These are phyloP conservation scores for Ceyx margarethae DNA, from an alignment of 2,113 vertebrate genomes.

Conservation along the genomic window DNA sequence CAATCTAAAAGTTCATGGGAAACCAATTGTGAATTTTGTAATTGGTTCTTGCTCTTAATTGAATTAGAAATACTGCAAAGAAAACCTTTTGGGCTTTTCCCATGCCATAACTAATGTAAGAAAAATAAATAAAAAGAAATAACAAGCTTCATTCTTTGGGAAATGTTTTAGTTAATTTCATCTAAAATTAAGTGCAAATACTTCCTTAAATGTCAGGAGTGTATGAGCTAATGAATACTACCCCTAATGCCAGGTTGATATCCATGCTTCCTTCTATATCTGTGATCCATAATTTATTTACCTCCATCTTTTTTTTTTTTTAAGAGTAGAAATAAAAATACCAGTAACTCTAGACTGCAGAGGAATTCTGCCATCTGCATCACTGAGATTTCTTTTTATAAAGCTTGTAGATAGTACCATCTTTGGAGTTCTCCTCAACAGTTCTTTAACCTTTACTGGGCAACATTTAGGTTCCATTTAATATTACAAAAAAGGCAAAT, in stretches of 20 bases:
- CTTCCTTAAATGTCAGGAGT: neutral
- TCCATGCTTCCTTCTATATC: neutral
- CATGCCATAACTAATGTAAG: constrained; percentile 33
- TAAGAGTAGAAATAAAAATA: neutral
- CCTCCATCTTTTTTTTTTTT: neutral
- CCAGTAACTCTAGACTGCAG: neutral
- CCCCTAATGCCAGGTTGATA: neutral
- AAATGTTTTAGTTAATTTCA: constrained; percentile 17
- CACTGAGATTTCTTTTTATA: neutral
- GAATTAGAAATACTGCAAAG: constrained; percentile 32
- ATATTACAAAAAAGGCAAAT: neutral
- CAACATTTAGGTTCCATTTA: neutral
- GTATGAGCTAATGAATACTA: neutral
- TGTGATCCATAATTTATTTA: neutral
- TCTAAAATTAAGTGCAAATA: neutral
- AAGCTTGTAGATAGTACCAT: neutral
- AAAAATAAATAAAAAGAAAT: constrained; percentile 44
- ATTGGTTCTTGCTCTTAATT: constrained; percentile 38
- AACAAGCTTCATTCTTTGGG: neutral
- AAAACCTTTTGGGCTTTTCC: constrained; percentile 37
- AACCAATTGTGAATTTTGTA: constrained; percentile 24
- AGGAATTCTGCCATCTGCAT: neutral
- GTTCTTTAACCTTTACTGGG: neutral
- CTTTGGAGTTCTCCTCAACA: neutral
- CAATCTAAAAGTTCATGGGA: constrained; percentile 38